Evolutionary conservation across 2,888 invertebrate species (phyloP).

Genomic region (Zygaena filipendulae): DNA sequence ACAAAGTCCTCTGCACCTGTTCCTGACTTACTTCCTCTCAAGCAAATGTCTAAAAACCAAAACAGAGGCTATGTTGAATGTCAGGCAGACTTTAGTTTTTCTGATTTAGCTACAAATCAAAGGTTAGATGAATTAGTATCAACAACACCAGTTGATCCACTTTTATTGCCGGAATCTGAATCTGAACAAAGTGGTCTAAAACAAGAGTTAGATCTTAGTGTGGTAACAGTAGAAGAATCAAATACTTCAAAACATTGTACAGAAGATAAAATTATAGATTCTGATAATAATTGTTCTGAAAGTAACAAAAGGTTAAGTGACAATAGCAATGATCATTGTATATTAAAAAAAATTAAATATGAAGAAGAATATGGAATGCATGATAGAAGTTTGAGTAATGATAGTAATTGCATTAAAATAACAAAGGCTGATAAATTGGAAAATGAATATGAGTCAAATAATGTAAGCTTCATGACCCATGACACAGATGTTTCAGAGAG

Average conservation of each 20-base stretch:
- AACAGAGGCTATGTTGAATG: slow-evolving; percentile 52
- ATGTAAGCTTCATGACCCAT: slow-evolving; percentile 28
- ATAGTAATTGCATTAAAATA: too few relatives aligned
- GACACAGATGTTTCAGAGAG: slow-evolving; percentile 22
- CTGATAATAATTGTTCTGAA: slow-evolving; percentile 29
- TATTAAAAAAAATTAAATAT: slow-evolving; percentile 47
- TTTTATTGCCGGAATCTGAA: slow-evolving; percentile 48
- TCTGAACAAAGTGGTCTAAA: slow-evolving; percentile 42
- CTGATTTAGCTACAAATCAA: slow-evolving; percentile 45
- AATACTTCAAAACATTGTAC: slow-evolving; percentile 39
- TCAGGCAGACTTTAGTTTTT: slow-evolving; percentile 53
- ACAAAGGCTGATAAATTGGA: too few relatives aligned
- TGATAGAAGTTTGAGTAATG: not conserved
- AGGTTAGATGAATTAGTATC: slow-evolving; percentile 49
- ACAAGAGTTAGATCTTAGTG: slow-evolving; percentile 46
- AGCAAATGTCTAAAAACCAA: slow-evolving; percentile 38
- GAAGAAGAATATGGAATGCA: slow-evolving; percentile 36
- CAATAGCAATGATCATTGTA: slow-evolving; percentile 33
- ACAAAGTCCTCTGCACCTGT: slow-evolving; percentile 46
- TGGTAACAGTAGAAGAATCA: slow-evolving; percentile 50
- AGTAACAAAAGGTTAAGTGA: slow-evolving; percentile 45
- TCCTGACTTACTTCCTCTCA: slow-evolving; percentile 55
- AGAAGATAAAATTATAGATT: slow-evolving; percentile 35
- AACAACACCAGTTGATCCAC: slow-evolving; percentile 50
- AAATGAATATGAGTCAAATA: too few relatives aligned